Base-by-base conservation (phyloP, 2,888 invertebrate genomes). In the Teleogryllus oceanicus region DNA sequence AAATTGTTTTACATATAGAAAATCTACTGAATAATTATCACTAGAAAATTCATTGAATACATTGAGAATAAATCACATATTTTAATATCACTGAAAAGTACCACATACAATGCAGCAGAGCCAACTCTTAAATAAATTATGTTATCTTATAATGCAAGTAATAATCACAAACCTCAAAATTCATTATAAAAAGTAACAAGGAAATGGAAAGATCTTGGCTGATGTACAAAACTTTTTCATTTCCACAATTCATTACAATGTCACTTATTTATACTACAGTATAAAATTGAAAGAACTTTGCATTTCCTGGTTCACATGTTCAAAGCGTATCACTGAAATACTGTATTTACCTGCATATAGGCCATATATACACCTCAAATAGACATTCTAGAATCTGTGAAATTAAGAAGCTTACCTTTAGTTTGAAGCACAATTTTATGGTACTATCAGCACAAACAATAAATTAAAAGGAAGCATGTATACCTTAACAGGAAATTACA, bases 161-260 rank as follows among this genome's bases (percentile, higher is more conserved):
- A 62, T 62, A 62, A n/a, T 62, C 62, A 62, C 62, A 62, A 62
- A 62, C n/a, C 62, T 62, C 62, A 62, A 62, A 62, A 62, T 62
- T 62, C 62, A 62, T 62, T 62, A 62, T 62, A 62, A 62, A 62
- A 62, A 62, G 13, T 62, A 62, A 62, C 62, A 62, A 18, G 62
- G 62, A 62, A 62, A 62, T n/a, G n/a, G 62, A 62, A 37, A 62
- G 13, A 62, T 62, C n/a, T 62, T n/a, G n/a, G 62, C n/a, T 62
- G 16, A 13, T 18, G 62, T 62, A 62, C 16, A 62, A 62, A 62
- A 62, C 8, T 37, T 62, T 62, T 13, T 62, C 16, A 62, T 62
- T 62, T 62, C n/a, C 62, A 62, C 37, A 37, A 37, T 62, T 12
- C 62, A 18, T 62, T 18, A 62, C 62, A 18, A n/a, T 62, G 16